Conservation (phyloP, 2,888 invertebrate genomes). For the Incurvaria masculella region DNA sequence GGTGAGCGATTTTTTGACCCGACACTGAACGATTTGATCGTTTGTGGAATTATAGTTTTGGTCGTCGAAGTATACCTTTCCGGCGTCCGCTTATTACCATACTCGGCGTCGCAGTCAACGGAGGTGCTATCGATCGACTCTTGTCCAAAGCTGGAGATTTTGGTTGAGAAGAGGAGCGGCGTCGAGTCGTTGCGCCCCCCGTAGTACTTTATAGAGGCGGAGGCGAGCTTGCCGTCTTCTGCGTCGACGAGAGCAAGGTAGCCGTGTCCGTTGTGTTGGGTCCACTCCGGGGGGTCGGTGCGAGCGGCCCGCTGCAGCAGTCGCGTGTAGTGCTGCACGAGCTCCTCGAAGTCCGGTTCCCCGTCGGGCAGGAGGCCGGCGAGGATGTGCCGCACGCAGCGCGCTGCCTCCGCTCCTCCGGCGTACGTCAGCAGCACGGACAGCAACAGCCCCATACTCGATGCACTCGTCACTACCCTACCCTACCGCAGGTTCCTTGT, state of each 20-base stretch:
- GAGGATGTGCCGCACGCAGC: conserved; percentile 52
- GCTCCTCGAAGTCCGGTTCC: conserved; percentile 38
- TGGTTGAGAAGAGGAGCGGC: conserved; percentile 48
- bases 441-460: conserved; percentile 67
- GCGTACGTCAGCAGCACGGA: conserved; percentile 73
- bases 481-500: conserved; percentile 4
- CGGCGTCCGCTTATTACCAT: conserved; percentile 24
- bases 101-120: conserved; percentile 37
- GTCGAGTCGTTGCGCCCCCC: conserved; percentile 34
- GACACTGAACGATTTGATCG: conserved; percentile 41
- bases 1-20: conserved; percentile 43
- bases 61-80: conserved; percentile 47
- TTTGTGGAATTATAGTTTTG: conserved; percentile 40
- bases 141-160: conserved; percentile 52
- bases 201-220: conserved; percentile 42
- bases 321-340: conserved; percentile 38
- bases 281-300: conserved; percentile 31
- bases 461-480: background rate
- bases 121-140: conserved; percentile 38
- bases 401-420: conserved; percentile 67
- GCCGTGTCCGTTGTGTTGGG: conserved; percentile 38
- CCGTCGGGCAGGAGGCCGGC: conserved; percentile 40
- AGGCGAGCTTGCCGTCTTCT: conserved; percentile 34
- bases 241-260: conserved; percentile 41
- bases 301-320: conserved; percentile 33